Evolutionary conservation across 2,113 vertebrate genomes (phyloP), one percentile per base, ranked within the genome.

Genomic region (Trochalopteron elliotii): DNA sequence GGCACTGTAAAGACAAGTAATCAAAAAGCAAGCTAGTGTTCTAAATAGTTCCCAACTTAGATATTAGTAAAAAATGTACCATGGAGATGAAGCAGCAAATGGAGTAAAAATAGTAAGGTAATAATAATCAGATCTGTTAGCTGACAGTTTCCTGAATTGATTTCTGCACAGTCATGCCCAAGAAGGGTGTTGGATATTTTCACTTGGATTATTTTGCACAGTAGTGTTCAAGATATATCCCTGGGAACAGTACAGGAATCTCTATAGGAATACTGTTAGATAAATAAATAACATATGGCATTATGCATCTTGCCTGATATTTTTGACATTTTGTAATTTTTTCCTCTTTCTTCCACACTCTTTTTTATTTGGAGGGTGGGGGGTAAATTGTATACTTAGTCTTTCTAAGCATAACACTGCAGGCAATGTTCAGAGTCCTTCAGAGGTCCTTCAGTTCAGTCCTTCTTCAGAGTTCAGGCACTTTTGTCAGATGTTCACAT

Each of bases 301-400:
- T 52, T 77, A 74, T 44, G 15, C 0, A 1, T 60, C 14, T 64
- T 83, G 7, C 4, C 4, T 72, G 70, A 83, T 0, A 69, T 69
- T 69, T 77, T 52, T 80, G 67, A 86, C 0, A 72, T 77, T 64
- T 77, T 64, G 11, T 35, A 39, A 9, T 44, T 78, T 70, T 11
- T 81, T 69, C 14, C 3, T 30, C 5, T 44, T 28, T 21, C 13
- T 2, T 15, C 8, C 7, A 37, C 21, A 42, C 3, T 1, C 0
- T 5, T 15, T 4, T 57, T n/a, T 56, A n/a, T 14, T 28, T 10
- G 25, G 14, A 15, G 50, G 52, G 15, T 10, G 27, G 50, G 52
- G 17, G 30, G 7, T 22, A 87, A 81, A 44, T 50, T n/a, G 40
- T 39, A 47, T 15, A 44, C 19, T 53, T 55, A 28, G 1, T 2